Evolutionary conservation across 2,888 invertebrate species (phyloP).

Genomic region (Pegoplata infirma): DNA sequence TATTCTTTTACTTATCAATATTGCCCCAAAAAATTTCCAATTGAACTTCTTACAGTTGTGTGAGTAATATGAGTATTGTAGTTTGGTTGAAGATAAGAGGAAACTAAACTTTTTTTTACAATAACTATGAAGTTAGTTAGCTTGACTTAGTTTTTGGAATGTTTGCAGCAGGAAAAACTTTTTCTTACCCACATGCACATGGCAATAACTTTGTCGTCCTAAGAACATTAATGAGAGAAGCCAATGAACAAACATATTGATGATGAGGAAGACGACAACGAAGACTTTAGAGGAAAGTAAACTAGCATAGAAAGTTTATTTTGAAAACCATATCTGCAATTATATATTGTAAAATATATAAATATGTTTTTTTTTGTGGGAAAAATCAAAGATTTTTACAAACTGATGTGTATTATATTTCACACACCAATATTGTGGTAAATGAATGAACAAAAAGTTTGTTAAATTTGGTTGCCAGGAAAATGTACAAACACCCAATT

Average conservation of each 20-base stretch:
- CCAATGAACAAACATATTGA: conserved; percentile 41
- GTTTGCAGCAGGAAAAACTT: conserved; percentile 36
- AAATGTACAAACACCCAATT: conserved; percentile 29
- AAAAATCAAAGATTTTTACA: conserved; percentile 29
- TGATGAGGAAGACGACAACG: conserved; percentile 4
- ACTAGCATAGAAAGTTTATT: conserved; percentile 18
- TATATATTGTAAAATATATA: conserved; percentile 13
- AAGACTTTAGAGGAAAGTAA: neutral
- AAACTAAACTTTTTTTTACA: neutral
- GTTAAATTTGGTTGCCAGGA: conserved; percentile 24
- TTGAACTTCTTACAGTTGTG: conserved; percentile 6
- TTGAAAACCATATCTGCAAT: conserved; percentile 18
- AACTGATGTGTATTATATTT: neutral
- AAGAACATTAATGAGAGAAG: conserved; percentile 18
- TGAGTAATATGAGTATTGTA: neutral
- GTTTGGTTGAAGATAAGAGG: conserved; percentile 27
- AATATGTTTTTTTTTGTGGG: neutral
- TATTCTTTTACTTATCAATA: conserved; percentile 23
- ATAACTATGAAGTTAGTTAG: too few relatives aligned
- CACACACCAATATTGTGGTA: neutral
- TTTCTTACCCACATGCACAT: conserved; percentile 12
- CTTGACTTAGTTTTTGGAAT: conserved; percentile 42
- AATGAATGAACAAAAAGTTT: neutral
- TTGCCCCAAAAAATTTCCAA: conserved; percentile 12
- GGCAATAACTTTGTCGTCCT: conserved; percentile 45